A percentile compares a stretch with the other conserved stretches of the same genome.
Evolutionary conservation across 2,113 vertebrate species (phyloP).

Genomic region (Charadrius vociferus): DNA sequence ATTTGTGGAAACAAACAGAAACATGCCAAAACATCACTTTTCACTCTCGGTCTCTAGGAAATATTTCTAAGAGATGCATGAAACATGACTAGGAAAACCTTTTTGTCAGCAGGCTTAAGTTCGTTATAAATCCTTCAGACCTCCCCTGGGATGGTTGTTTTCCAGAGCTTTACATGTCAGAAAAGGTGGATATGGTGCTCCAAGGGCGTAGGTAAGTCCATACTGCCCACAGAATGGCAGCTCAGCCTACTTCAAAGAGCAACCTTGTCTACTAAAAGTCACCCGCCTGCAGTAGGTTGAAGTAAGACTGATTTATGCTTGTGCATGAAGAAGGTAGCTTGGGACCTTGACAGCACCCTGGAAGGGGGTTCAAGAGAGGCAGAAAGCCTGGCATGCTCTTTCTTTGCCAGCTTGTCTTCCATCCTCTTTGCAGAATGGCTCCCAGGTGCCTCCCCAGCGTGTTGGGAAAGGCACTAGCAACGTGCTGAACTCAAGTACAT

Average conservation of each 20-base stretch:
- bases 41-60: accelerated
- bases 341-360: background rate
- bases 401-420: background rate
- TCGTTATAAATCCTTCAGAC: background rate
- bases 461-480: background rate
- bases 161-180: background rate
- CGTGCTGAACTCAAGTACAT: accelerated
- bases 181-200: background rate
- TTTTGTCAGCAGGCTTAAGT: background rate
- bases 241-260: background rate
- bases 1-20: background rate
- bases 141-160: background rate
- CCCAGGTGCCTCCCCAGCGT: accelerated
- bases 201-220: background rate
- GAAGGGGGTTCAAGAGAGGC: background rate
- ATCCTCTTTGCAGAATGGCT: background rate
- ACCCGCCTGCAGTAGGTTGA: background rate
- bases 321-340: background rate
- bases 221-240: background rate
- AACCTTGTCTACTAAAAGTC: background rate
- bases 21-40: background rate
- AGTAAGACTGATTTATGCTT: background rate
- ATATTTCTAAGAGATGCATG: background rate
- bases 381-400: background rate
- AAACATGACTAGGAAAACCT: background rate